Percentiles rank a stretch among this genome's conserved stretches.
These are phyloP conservation scores for Ceramica pisi DNA, from an alignment of 2,888 invertebrate genomes.

Conservation along the genomic window DNA sequence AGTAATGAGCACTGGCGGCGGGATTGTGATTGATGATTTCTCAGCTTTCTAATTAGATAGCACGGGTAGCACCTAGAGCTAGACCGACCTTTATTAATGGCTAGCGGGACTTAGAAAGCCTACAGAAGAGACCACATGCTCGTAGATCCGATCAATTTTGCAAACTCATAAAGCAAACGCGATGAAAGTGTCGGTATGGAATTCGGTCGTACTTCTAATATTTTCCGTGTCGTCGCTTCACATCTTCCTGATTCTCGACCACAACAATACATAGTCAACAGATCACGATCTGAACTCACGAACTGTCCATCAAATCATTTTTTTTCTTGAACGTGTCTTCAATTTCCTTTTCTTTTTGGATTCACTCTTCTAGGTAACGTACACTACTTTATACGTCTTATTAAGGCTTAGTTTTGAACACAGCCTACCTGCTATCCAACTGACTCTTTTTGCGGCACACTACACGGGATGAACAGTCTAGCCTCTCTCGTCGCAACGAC, in stretches of 20 bases:
- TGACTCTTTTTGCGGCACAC: no score
- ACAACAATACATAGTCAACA: slow-evolving; percentile 6
- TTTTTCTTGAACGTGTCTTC: neutral
- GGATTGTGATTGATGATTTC: slow-evolving; percentile 22
- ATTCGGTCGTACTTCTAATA: neutral
- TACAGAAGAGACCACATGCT: neutral
- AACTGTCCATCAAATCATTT: neutral
- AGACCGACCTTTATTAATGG: slow-evolving; percentile 17
- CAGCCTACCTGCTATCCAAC: no score
- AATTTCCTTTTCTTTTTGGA: slow-evolving; percentile 1
- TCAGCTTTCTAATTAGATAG: slow-evolving; percentile 43
- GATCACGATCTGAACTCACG: slow-evolving; percentile 16
- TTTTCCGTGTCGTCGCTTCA: neutral
- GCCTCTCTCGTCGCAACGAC: no score
- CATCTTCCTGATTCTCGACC: neutral
- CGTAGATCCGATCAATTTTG: neutral
- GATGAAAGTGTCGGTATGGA: neutral
- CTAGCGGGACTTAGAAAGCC: slow-evolving; percentile 1
- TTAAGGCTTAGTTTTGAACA: neutral
- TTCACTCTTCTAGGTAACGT: neutral
- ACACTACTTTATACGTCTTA: neutral
- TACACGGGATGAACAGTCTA: neutral
- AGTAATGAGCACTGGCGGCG: slow-evolving; percentile 19
- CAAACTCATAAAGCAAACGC: slow-evolving; percentile 1
- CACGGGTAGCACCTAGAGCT: slow-evolving; percentile 18